phyloP scores from a whole-genome alignment of 2,113 vertebrate species.

The Prolemur simus region DNA sequence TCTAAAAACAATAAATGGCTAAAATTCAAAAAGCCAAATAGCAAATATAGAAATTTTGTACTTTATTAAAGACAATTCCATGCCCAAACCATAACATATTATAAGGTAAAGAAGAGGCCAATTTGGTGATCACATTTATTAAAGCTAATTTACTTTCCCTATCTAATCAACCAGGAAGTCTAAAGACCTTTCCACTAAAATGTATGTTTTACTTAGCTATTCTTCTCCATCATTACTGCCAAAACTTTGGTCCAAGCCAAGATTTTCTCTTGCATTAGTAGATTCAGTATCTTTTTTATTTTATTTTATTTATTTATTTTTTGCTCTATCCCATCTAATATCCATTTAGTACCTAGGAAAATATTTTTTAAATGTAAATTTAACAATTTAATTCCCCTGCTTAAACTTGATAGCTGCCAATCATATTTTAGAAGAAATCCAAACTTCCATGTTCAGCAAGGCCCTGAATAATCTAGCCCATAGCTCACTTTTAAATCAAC shows the following conservation, averaged over 20 bases:
- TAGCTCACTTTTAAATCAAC: not conserved
- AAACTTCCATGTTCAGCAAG: not conserved
- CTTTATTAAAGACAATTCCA: not conserved
- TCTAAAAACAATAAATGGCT: not conserved
- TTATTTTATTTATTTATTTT: not conserved
- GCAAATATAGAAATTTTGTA: not conserved
- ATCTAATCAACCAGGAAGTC: not conserved
- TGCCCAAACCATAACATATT: not conserved
- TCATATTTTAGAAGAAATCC: not conserved
- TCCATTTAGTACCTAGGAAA: not conserved
- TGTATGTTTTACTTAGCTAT: not conserved
- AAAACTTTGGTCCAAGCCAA: not conserved
- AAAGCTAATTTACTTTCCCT: not conserved
- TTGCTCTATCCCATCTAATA: not conserved
- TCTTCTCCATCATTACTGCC: not conserved
- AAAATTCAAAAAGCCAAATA: not conserved
- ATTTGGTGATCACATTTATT: not conserved
- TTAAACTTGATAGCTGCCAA: not conserved
- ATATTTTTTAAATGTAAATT: not conserved
- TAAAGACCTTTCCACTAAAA: not conserved
- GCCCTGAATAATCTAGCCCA: not conserved
- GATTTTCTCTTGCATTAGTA: not conserved
- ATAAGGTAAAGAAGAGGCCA: not conserved
- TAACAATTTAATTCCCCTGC: not conserved
- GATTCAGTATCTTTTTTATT: not conserved